Evolutionary conservation across 2,888 invertebrate species (phyloP), one percentile per base, ranked within the genome.

Genomic region (Thecocarcelia acutangulata): DNA sequence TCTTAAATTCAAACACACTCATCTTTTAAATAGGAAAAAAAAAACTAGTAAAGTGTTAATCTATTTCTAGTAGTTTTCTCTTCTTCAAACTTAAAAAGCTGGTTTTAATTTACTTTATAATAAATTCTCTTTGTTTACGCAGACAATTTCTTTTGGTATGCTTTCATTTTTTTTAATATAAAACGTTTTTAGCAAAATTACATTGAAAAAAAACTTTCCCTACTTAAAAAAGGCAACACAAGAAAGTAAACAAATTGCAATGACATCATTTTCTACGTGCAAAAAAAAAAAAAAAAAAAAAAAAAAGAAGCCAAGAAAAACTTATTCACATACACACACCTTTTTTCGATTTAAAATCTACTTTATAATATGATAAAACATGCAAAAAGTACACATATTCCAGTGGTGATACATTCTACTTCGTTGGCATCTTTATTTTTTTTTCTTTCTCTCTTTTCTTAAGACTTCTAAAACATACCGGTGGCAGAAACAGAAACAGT

Each of bases 201-300:
- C 77, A 68, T 64, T 56, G 37, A 56, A 69, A 50, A 69, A 50
- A 56, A 70, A 70, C 48, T 58, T 70, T 69, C 4, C 54, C 42
- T 24, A 70, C 61, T 70, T 70, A 48, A 37, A 33, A 54, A 54
- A 70, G 44, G 46, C 61, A 61, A 69, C 69, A 70, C 58, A 75
- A 58, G 50, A 63, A 77, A 63, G 63, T 64, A 70, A 77, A 70
- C 63, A 77, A 77, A 77, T 77, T 77, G 70, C 63, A 56, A 70
- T 64, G 77, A 77, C 77, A 77, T 77, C 70, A 70, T 77, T 70
- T 70, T 48, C 48, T 56, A 70, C 28, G 58, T 28, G 42, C n/a
- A 15, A 50, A 50, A 66, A 40, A 15, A 28, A 46, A 44, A 12
- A 50, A 66, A 40, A 15, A 28, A 46, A 44, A 12, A 15, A 50